phyloP scores from a whole-genome alignment of 1,140 invertebrate genomes.

The Drosophila equinoxialis region DNA sequence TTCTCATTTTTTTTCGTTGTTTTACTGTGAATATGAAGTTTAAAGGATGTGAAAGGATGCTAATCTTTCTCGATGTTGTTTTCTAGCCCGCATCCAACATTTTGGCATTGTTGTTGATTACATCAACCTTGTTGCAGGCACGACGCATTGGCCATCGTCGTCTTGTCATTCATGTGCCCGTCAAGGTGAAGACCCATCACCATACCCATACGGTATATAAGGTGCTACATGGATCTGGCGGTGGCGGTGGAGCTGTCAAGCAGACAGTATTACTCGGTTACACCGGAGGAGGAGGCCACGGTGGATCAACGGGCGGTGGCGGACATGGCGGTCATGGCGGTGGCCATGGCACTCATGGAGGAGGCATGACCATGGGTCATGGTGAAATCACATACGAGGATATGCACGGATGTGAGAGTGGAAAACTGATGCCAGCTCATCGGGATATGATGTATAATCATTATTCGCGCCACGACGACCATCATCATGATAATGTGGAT shows the following conservation, averaged over 20 bases:
- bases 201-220: constrained; percentile 79
- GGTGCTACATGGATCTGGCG: constrained; percentile 50
- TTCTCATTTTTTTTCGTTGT: neutral
- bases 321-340: constrained; percentile 13
- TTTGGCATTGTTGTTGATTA: constrained; percentile 51
- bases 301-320: neutral
- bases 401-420: constrained; percentile 68
- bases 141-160: constrained; percentile 61
- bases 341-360: constrained; percentile 30
- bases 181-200: constrained; percentile 76
- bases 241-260: constrained; percentile 52
- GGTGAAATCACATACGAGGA: constrained; percentile 77
- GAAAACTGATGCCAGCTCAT: constrained; percentile 60
- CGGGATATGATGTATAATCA: constrained; percentile 80
- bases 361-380: constrained; percentile 44
- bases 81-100: constrained; percentile 22
- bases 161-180: constrained; percentile 76
- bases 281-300: constrained; percentile 32
- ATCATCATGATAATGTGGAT: constrained; percentile 23
- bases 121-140: constrained; percentile 50
- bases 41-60: no score
- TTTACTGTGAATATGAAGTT: neutral
- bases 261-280: constrained; percentile 71
- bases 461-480: constrained; percentile 62
- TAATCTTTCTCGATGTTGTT: neutral